Base-by-base conservation (phyloP, 2,797 vertebrate species). In the Sparus aurata region DNA sequence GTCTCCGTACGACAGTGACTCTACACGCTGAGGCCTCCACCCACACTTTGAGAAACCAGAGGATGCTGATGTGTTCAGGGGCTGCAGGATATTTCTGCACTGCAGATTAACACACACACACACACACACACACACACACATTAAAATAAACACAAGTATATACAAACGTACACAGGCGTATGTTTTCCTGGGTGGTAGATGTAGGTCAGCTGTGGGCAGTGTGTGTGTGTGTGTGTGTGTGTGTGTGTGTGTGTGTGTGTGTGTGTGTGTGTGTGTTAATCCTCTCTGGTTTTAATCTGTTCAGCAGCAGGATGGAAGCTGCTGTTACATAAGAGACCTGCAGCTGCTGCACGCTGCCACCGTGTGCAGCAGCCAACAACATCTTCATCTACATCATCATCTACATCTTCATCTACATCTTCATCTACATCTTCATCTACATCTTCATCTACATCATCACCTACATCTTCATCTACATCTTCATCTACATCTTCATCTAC, bases 281-380 rank as follows among this genome's bases (percentile, higher is more conserved):
- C 94, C 92, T 91, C 89, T 92, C 82, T 88, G 80, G 78, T 66
- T 92, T 91, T 95, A 95, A 96, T 95, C 94, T 94, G 85, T 85
- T 75, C 88, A 89, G 87, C 89, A 92, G 89, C 89, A 87, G 86
- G 86, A 89, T 88, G 90, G 87, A 88, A 86, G 87, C 80, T 89
- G 88, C 65, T 80, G 85, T 95, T 95, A 91, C 80, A 78, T 94
- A 94, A 94, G 66, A 85, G 54, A 79, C 72, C 73, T 71, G 55
- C 66, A 73, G 74, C 69, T 71, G 15, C 62, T 55, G 69, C 75
- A 80, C 34, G 41, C 67, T 64, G 68, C 57, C 12, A 9, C 47
- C 10, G 16, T 50, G 58, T 41, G 64, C 63, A 72, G 53, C 73
- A 70, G 66, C 50, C 55, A 49, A 45, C 47, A 68, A 18, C 12